These are phyloP conservation scores for Ochlodes sylvanus DNA, from an alignment of 2,888 invertebrate species.

Conservation along the genomic window DNA sequence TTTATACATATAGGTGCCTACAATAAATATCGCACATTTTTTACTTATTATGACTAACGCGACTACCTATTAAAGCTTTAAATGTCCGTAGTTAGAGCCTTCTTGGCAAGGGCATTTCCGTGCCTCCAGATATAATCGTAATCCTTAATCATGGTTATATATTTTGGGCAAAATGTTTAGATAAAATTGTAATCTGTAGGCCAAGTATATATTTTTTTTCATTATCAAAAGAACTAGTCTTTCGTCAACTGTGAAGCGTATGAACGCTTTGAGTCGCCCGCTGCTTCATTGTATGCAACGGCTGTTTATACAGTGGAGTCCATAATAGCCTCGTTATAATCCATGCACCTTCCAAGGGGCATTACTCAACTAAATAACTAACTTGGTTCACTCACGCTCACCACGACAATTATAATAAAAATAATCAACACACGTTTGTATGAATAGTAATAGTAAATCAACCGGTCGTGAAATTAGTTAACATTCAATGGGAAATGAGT, in stretches of 20 bases:
- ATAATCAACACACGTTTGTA: not conserved
- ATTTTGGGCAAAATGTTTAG: too few species aligned
- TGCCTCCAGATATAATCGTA: too few species aligned
- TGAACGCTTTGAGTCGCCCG: not conserved
- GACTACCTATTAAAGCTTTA: too few species aligned
- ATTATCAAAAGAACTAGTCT: too few species aligned
- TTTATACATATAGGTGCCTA: too few species aligned
- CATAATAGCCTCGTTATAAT: not conserved
- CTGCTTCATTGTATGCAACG: not conserved
- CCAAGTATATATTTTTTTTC: too few species aligned
- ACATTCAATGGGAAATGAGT: not conserved
- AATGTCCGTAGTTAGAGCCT: too few species aligned
- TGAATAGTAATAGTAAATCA: constrained; percentile 3
- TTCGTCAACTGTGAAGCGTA: not conserved
- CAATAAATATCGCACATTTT: too few species aligned
- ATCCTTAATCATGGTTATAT: too few species aligned
- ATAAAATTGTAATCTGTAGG: too few species aligned
- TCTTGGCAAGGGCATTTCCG: too few species aligned
- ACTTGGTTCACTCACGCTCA: not conserved
- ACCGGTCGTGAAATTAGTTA: constrained; percentile 1
- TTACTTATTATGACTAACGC: too few species aligned
- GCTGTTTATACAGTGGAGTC: not conserved
- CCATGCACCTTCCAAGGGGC: constrained; percentile 18
- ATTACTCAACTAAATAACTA: constrained; percentile 8
- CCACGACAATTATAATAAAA: constrained; percentile 1